Conservation (phyloP, 1,140 invertebrate genomes). For the Macrosteles quadrilineatus region DNA sequence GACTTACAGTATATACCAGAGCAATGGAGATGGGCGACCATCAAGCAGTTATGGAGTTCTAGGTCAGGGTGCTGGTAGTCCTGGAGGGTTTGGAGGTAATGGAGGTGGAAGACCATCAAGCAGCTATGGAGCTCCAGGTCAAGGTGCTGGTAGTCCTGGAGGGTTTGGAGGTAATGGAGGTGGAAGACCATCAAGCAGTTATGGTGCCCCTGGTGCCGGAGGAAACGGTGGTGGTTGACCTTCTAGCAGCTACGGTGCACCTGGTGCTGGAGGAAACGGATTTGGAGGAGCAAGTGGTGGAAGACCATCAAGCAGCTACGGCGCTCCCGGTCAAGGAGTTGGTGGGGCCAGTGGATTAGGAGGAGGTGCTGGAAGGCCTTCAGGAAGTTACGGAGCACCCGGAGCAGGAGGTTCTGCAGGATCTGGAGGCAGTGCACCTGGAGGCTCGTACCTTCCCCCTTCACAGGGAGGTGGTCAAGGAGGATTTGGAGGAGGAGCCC, state of each 20-base stretch:
- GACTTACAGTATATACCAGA: no score
- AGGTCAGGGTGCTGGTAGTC: no score
- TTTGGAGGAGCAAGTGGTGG: background rate
- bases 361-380: background rate
- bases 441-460: constrained; percentile 32
- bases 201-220: no score
- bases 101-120: no score
- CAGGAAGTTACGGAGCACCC: background rate
- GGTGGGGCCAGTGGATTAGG: constrained; percentile 36
- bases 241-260: no score
- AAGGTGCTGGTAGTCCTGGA: no score
- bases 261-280: constrained; percentile 15
- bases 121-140: no score
- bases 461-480: constrained; percentile 26
- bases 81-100: no score
- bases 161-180: no score
- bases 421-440: constrained; percentile 41
- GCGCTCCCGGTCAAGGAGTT: constrained; percentile 37
- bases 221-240: no score
- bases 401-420: background rate
- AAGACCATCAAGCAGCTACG: constrained; percentile 18
- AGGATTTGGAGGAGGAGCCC: constrained; percentile 29
- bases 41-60: constrained; percentile 32
- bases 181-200: no score
- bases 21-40: constrained; percentile 39